These are phyloP conservation scores for Mola mola DNA, from an alignment of 2,113 vertebrate genomes.

Conservation along the genomic window DNA sequence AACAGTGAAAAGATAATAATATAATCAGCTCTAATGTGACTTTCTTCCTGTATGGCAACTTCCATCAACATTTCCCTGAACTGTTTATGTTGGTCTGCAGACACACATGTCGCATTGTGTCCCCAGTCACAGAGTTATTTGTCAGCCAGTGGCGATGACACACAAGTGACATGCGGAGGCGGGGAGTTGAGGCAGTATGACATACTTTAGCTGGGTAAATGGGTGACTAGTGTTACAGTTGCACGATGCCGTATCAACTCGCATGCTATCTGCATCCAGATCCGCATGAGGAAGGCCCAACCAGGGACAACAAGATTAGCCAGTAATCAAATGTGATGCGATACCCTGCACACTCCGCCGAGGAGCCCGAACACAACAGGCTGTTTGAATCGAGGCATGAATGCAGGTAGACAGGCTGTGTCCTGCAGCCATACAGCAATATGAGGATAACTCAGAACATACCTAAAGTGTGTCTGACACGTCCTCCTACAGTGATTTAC, in stretches of 20 bases:
- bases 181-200: no score
- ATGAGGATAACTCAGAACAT: no score
- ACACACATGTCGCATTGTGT: slow-evolving; percentile 8
- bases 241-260: slow-evolving; percentile 53
- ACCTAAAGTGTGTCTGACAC: no score
- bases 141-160: slow-evolving; percentile 22
- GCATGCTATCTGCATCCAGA: slow-evolving; percentile 42
- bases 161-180: neutral
- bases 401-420: slow-evolving; percentile 8
- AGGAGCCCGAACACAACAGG: slow-evolving; percentile 36
- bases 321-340: slow-evolving; percentile 61
- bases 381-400: slow-evolving; percentile 23
- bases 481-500: no score
- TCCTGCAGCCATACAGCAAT: no score
- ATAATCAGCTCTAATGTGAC: slow-evolving; percentile 29
- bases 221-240: slow-evolving; percentile 61
- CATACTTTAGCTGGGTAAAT: no score
- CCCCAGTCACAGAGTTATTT: slow-evolving; percentile 2
- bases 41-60: slow-evolving; percentile 21
- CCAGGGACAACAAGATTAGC: slow-evolving; percentile 66
- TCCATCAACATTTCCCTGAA: neutral
- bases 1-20: neutral
- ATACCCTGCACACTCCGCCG: slow-evolving; percentile 36
- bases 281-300: no score
- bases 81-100: slow-evolving; percentile 15